phyloP scores from a whole-genome alignment of 1,140 invertebrate genomes.

The Arctopsyche grandis region DNA sequence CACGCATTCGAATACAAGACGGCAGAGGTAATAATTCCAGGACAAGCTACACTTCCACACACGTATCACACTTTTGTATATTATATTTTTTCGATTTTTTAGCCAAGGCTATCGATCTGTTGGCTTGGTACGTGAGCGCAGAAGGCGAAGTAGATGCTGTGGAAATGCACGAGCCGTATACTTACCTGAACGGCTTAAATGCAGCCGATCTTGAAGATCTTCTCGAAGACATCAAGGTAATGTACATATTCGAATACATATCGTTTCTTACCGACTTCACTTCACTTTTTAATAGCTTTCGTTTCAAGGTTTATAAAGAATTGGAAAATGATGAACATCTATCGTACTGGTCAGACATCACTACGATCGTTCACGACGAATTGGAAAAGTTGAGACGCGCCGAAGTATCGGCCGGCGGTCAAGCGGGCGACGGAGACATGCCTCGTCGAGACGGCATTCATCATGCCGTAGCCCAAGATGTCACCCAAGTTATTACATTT shows the following conservation, averaged over 20 bases:
- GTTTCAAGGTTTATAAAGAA: slow-evolving; percentile 79
- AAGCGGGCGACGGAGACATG: slow-evolving; percentile 64
- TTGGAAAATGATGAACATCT: slow-evolving; percentile 87
- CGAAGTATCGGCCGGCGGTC: slow-evolving; percentile 72
- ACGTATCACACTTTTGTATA: neutral
- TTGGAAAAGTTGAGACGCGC: slow-evolving; percentile 86
- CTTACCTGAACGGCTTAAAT: slow-evolving; percentile 91
- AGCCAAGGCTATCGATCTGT: slow-evolving; percentile 97
- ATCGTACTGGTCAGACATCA: slow-evolving; percentile 97
- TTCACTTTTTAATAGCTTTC: neutral
- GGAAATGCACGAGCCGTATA: slow-evolving; percentile 98
- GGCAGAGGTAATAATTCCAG: slow-evolving; percentile 69
- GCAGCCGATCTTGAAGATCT: slow-evolving; percentile 97
- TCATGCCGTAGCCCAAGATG: slow-evolving; percentile 89
- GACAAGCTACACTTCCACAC: neutral
- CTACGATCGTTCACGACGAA: slow-evolving; percentile 96
- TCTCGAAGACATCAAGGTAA: slow-evolving; percentile 91
- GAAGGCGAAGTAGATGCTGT: slow-evolving; percentile 92
- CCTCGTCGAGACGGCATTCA: slow-evolving; percentile 91
- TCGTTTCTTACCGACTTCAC: neutral
- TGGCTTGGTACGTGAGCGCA: slow-evolving; percentile 95
- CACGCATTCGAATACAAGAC: slow-evolving; percentile 95
- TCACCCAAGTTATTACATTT: slow-evolving; percentile 68
- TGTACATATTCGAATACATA: slow-evolving; percentile 1
- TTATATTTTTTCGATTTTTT: slow-evolving; percentile 47